phyloP scores from a whole-genome alignment of 2,888 invertebrate genomes.

The Bimastos eiseni region DNA sequence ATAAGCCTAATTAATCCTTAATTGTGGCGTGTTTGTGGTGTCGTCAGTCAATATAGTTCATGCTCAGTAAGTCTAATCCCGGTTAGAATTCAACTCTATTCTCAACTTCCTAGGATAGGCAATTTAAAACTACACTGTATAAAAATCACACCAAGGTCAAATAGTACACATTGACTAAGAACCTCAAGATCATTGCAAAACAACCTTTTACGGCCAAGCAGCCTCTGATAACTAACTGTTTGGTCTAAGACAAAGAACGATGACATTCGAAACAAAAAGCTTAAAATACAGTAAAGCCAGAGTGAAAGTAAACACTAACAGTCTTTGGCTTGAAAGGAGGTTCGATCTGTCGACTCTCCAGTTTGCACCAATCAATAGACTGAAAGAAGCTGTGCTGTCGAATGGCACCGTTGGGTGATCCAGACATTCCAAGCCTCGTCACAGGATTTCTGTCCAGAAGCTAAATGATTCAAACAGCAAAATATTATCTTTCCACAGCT shows the following conservation, averaged over 20 bases:
- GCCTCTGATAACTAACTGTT: neutral
- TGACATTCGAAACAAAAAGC: neutral
- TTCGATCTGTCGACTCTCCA: constrained; percentile 83
- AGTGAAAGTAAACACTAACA: constrained; percentile 69
- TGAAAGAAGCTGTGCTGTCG: constrained; percentile 89
- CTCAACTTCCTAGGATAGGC: neutral
- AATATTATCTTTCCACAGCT: neutral
- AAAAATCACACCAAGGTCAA: neutral
- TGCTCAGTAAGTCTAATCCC: neutral
- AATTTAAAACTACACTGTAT: neutral
- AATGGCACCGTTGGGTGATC: constrained; percentile 85
- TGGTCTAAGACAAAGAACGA: neutral
- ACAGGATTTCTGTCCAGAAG: constrained; percentile 89
- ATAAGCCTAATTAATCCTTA: too few species aligned
- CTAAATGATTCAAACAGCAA: constrained; percentile 56
- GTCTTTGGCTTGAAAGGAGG: constrained; percentile 93
- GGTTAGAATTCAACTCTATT: neutral
- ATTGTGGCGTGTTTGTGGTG: too few species aligned
- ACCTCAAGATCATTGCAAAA: neutral
- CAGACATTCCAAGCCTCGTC: constrained; percentile 83
- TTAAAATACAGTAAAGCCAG: neutral
- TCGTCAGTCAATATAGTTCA: neutral
- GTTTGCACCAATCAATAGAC: constrained; percentile 82
- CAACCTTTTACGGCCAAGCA: too few species aligned
- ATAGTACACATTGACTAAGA: neutral